These are phyloP conservation scores for Carlito syrichta DNA, from an alignment of 2,113 vertebrate species.

Conservation along the genomic window DNA sequence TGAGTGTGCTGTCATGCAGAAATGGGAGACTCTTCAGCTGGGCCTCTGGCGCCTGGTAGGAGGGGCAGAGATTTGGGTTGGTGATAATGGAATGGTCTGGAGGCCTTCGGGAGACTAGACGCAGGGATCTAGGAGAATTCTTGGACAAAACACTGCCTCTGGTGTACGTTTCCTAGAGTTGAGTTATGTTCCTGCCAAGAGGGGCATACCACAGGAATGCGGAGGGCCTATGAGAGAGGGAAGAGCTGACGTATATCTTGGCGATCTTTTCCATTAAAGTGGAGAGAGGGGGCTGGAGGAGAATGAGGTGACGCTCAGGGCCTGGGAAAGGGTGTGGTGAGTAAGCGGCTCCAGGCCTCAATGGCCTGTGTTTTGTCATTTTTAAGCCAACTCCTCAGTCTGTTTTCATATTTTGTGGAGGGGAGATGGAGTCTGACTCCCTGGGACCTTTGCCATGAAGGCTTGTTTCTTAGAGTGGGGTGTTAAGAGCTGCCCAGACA, in stretches of 20 bases:
- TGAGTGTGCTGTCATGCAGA: not conserved
- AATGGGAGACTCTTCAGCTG: not conserved
- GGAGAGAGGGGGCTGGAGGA: not conserved
- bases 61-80: not conserved
- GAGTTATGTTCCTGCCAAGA: not conserved
- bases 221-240: not conserved
- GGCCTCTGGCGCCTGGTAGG: not conserved
- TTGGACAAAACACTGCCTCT: not conserved
- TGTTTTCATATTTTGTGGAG: not conserved
- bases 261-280: not conserved
- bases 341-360: not conserved
- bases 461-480: not conserved
- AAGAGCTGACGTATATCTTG: not conserved
- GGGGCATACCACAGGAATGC: not conserved
- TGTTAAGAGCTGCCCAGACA: conserved; percentile 47
- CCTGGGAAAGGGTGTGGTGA: not conserved
- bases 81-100: not conserved
- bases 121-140: not conserved
- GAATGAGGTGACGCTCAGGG: not conserved
- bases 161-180: not conserved
- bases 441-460: conserved; percentile 21
- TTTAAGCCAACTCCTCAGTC: not conserved
- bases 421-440: not conserved
- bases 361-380: not conserved
- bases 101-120: not conserved